A percentile compares a stretch with the other conserved stretches of the same genome.
These are phyloP conservation scores for Sparus aurata DNA, from an alignment of 2,797 vertebrate species.

Conservation along the genomic window DNA sequence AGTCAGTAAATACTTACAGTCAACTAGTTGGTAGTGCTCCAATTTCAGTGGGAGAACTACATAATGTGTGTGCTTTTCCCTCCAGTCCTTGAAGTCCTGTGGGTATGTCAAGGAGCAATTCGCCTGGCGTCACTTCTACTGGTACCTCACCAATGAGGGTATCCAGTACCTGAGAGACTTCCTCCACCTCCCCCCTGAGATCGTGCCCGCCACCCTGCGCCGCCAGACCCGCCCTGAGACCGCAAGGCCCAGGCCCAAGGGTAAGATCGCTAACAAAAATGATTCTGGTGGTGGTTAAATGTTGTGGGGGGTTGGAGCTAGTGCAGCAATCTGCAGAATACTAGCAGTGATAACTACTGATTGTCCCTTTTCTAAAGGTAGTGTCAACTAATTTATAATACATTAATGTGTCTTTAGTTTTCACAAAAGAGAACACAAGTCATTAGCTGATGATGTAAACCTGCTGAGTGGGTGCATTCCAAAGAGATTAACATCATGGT, in stretches of 20 bases:
- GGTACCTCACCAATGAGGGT: slow-evolving; percentile 99
- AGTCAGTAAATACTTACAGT: no score
- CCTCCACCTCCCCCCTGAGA: slow-evolving; percentile 97
- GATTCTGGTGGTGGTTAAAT: neutral
- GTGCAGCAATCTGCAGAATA: neutral
- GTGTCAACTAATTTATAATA: neutral
- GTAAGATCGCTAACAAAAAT: slow-evolving; percentile 69
- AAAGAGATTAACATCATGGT: neutral
- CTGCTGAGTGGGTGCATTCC: slow-evolving; percentile 44
- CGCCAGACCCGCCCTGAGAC: slow-evolving; percentile 97
- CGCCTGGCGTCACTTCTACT: slow-evolving; percentile 99
- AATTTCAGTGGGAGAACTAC: neutral
- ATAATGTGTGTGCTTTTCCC: neutral
- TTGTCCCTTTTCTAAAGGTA: neutral
- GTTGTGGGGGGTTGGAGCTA: neutral
- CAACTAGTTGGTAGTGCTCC: neutral
- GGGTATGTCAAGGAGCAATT: slow-evolving; percentile 99
- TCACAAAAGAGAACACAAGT: neutral
- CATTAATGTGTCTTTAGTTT: neutral
- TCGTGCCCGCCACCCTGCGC: slow-evolving; percentile 96
- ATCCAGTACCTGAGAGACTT: slow-evolving; percentile 99
- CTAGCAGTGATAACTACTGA: neutral
- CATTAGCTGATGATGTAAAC: slow-evolving; percentile 12
- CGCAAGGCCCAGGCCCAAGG: slow-evolving; percentile 96
- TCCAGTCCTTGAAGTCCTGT: slow-evolving; percentile 96